Evolutionary conservation across 1,140 invertebrate genomes (phyloP).

Genomic region (Camponotus floridanus): DNA sequence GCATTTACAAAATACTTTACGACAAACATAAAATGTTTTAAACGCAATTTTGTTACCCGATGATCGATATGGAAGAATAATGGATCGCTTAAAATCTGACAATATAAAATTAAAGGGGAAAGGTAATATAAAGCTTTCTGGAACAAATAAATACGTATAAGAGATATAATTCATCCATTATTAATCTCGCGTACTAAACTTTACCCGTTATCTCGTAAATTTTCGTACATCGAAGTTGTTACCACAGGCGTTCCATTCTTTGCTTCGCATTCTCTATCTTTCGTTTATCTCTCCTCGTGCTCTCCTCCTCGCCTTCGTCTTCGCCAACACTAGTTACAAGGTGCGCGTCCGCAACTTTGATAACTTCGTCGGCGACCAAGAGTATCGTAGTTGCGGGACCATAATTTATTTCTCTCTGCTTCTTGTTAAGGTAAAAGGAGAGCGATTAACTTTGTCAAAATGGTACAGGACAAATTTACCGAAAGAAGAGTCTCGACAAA

Average conservation of each 20-base stretch:
- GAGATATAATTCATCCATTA: slow-evolving; percentile 52
- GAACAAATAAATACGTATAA: slow-evolving; percentile 37
- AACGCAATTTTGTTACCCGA: not conserved
- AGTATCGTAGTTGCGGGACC: slow-evolving; percentile 37
- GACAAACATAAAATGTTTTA: not conserved
- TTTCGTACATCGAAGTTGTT: slow-evolving; percentile 46
- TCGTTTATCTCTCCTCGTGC: not conserved
- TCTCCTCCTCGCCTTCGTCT: slow-evolving; percentile 16
- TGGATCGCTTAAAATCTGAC: not conserved
- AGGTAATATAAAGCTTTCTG: not conserved
- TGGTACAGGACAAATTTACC: not conserved
- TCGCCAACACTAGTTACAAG: slow-evolving; percentile 36
- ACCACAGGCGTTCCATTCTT: slow-evolving; percentile 34
- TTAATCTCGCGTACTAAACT: slow-evolving; percentile 47
- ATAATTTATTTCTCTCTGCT: slow-evolving; percentile 60
- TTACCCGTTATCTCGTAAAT: slow-evolving; percentile 51
- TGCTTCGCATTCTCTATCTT: slow-evolving; percentile 33
- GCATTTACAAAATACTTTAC: not conserved
- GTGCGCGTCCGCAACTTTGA: slow-evolving; percentile 49
- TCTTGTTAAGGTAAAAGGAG: slow-evolving; percentile 32
- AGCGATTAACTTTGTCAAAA: slow-evolving; percentile 58
- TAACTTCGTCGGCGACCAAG: slow-evolving; percentile 54
- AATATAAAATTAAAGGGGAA: not conserved
- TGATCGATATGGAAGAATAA: not conserved
- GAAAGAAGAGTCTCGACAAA: slow-evolving; percentile 25